Percentiles rank a stretch among this genome's conserved stretches.
These are phyloP conservation scores for Dicentrarchus labrax DNA, from an alignment of 2,113 vertebrate species.

Conservation along the genomic window DNA sequence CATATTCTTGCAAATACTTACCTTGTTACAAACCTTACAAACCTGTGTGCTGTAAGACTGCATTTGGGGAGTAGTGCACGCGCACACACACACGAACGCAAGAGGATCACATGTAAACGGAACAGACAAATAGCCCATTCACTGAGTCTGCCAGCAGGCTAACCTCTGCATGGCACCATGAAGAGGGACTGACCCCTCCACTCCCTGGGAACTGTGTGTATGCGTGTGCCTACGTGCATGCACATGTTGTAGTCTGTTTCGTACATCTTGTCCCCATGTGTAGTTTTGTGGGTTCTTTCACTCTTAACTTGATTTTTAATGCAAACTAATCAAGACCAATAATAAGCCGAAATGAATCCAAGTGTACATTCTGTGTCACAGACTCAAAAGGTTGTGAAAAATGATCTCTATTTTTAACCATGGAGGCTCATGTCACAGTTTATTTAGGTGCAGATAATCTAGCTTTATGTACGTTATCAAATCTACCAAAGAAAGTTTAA, in stretches of 20 bases:
- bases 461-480: conserved; percentile 40
- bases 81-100: conserved; percentile 8
- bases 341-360: conserved; percentile 5
- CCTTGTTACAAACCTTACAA: not conserved
- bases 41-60: conserved; percentile 21
- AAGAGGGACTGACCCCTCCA: conserved; percentile 25
- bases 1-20: conserved; percentile 15
- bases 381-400: conserved; percentile 14
- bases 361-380: conserved; percentile 17
- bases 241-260: conserved; percentile 9
- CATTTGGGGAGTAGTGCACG: conserved; percentile 4
- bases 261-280: conserved; percentile 35
- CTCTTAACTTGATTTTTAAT: conserved; percentile 1
- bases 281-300: not conserved
- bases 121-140: conserved; percentile 61
- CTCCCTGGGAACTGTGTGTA: not conserved
- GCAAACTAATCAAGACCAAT: conserved; percentile 4
- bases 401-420: not conserved
- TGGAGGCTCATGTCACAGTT: conserved; percentile 20
- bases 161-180: conserved; percentile 32
- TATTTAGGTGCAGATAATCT: conserved; percentile 36
- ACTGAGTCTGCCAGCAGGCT: conserved; percentile 17
- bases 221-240: not conserved
- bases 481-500: conserved; percentile 67
- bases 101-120: conserved; percentile 32